These are phyloP conservation scores for Pediacus dermestoides DNA, from an alignment of 2,888 invertebrate genomes.

Conservation along the genomic window DNA sequence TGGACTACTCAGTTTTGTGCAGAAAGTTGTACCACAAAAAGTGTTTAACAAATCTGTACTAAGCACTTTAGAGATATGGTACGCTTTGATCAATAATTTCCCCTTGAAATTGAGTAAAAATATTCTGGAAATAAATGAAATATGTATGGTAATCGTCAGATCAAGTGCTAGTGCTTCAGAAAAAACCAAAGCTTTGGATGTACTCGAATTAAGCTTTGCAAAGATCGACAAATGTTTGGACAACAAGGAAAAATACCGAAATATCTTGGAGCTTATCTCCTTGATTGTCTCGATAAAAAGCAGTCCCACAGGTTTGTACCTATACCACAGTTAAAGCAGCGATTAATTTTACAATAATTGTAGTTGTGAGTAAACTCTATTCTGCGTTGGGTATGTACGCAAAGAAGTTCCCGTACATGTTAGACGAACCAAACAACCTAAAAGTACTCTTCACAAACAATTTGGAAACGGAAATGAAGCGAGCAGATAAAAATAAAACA, in stretches of 20 bases:
- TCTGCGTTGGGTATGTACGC: conserved; percentile 35
- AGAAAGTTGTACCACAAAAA: conserved; percentile 24
- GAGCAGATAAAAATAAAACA: conserved; percentile 27
- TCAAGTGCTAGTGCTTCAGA: conserved; percentile 28
- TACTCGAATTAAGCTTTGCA: conserved; percentile 34
- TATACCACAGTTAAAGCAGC: no score
- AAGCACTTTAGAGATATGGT: conserved; percentile 38
- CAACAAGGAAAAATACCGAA: conserved; percentile 24
- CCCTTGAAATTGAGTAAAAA: conserved; percentile 33
- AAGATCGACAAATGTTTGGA: conserved; percentile 30
- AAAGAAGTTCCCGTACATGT: conserved; percentile 35
- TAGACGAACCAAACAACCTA: conserved; percentile 27
- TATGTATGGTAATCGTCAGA: conserved; percentile 31
- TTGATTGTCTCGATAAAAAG: no score
- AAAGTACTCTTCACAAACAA: conserved; percentile 27
- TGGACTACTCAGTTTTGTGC: conserved; percentile 36
- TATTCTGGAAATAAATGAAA: conserved; percentile 33
- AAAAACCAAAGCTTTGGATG: conserved; percentile 36
- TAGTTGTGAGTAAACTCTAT: not conserved
- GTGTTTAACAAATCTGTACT: conserved; percentile 30
- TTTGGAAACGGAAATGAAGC: conserved; percentile 30
- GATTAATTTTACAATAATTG: conserved; percentile 10
- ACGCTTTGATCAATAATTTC: conserved; percentile 40
- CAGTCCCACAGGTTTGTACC: no score
- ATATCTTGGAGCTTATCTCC: conserved; percentile 24